Base-by-base conservation (phyloP, 2,797 vertebrate genomes). In the Cephalopachus bancanus region DNA sequence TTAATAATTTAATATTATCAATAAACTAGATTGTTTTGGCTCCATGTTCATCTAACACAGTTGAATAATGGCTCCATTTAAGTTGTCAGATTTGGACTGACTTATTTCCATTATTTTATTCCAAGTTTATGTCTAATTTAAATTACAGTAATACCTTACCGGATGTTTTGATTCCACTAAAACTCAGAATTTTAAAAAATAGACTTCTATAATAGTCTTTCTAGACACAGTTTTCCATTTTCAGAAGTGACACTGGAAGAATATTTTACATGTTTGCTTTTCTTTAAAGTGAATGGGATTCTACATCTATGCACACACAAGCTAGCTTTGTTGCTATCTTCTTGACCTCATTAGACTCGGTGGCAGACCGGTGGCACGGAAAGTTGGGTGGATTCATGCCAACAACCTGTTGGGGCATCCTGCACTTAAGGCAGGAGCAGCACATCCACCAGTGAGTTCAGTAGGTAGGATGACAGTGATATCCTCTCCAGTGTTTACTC, bases 1-100 rank as follows among this genome's bases (percentile, higher is more conserved):
- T 83, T 55, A 69, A 89, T 89, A 74, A 80, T 94, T 94, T 75
- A 89, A 81, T 87, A 86, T 93, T 60, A 30, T 91, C 53, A 74
- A 7, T 90, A 55, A 83, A 65, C 20, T 62, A 62, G 4, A 64
- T 60, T 80, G 7, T 49, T 2, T 62, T 75, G 7, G 20, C 83
- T 20, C 93, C 55, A 51, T 15, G 15, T 93, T 91, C 57, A 91
- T 7, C 51, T 79, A 78, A 65, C 22, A 37, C 51, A 89, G 74
- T 55, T 92, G 30, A 74, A 60, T 88, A 91, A 84, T 92, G 44
- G 7, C 5, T 60, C 37, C 93, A 83, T 12, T 83, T 72, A 83
- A 65, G 9, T 83, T 90, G n/a, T 93, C 55, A 85, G 15, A 89
- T 74, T 94, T 89, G 51, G 26, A 60, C 30, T 80, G 51, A 72